Base-by-base conservation (phyloP, 1,140 invertebrate species). In the Ectropis grisescens region DNA sequence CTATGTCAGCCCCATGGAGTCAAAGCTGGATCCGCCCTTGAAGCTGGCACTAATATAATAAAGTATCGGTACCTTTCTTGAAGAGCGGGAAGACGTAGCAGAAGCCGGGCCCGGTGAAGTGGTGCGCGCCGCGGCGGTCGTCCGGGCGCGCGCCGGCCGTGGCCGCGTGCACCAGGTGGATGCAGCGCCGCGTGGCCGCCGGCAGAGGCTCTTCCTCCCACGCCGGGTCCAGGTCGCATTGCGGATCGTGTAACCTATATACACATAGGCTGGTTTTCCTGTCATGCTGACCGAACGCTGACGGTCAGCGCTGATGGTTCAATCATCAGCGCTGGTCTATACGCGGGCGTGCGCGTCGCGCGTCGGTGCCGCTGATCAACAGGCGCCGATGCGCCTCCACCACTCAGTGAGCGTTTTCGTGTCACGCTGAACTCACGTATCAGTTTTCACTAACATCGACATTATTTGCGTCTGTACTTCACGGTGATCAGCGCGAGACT, bases 11-110 rank as follows among this genome's bases (percentile, higher is more conserved):
- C n/a, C n/a, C n/a, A n/a, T n/a, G n/a, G n/a, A n/a, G n/a, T n/a
- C n/a, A n/a, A n/a, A n/a, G n/a, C n/a, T n/a, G n/a, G n/a, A n/a
- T n/a, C n/a, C n/a, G n/a, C n/a, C n/a, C n/a, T n/a, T n/a, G n/a
- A n/a, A n/a, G n/a, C n/a, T n/a, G n/a, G n/a, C n/a, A n/a, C n/a
- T n/a, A n/a, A n/a, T n/a, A n/a, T n/a, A n/a, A n/a, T n/a, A n/a
- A n/a, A n/a, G n/a, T n/a, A n/a, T n/a, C n/a, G 4, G 83, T 58
- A 36, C 90, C 88, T 43, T 86, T 82, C 38, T 88, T 89, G 2
- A 97, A 70, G 36, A 97, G 86, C 3, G 92, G 90, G 67, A 95
- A 97, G 12, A 89, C 84, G 58, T 93, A 96, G 23, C 91, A 89
- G 78, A 97, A 95, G 0, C 89, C 88, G 1, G 93, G 88, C 0